Evolutionary conservation across 2,888 invertebrate genomes (phyloP), one percentile per base, ranked within the genome.

Genomic region (Parnassius mnemosyne): DNA sequence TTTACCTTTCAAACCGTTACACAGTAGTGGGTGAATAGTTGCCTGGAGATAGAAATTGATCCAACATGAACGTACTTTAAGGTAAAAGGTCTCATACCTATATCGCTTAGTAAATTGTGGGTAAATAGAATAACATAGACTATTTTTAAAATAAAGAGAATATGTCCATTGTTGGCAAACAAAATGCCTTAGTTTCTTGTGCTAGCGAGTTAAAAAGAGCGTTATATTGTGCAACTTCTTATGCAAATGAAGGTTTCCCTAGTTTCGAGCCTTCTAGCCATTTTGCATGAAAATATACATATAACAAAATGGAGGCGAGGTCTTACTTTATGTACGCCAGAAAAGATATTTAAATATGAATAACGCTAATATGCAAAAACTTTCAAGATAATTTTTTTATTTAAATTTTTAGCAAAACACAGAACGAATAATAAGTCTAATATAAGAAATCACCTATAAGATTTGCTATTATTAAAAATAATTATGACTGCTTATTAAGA

Each of bases 221-320:
- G 67, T 69, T 71, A 69, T 65, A 66, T 79, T 63, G 60, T 63
- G 63, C 63, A 78, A 77, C 77, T 78, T 82, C 84, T 83, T 81
- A 85, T 85, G 84, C 81, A 85, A 84, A 85, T 84, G 77, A 81
- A 78, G 75, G 76, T 77, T 76, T 79, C 70, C 71, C 65, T 76
- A 74, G 81, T 82, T 83, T 79, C 79, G 77, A 80, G 78, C 78
- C 77, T 81, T 75, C 79, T 67, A 78, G 79, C 76, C 78, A 82
- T 81, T 84, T 81, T 80, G 76, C 79, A 74, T 72, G 73, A 73
- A 77, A 83, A 80, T 79, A 78, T n/a, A n/a, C n/a, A n/a, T 80
- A 81, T 78, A 77, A 79, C 80, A 81, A 79, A 81, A 72, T 69
- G 70, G 71, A 76, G 16, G 77, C 68, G 66, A 65, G 66, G 73